Evolutionary conservation across 53 echinoderm and acorn worm genomes (phyloP), one percentile per base, ranked within the genome.

Genomic region (Arbacia lixula): DNA sequence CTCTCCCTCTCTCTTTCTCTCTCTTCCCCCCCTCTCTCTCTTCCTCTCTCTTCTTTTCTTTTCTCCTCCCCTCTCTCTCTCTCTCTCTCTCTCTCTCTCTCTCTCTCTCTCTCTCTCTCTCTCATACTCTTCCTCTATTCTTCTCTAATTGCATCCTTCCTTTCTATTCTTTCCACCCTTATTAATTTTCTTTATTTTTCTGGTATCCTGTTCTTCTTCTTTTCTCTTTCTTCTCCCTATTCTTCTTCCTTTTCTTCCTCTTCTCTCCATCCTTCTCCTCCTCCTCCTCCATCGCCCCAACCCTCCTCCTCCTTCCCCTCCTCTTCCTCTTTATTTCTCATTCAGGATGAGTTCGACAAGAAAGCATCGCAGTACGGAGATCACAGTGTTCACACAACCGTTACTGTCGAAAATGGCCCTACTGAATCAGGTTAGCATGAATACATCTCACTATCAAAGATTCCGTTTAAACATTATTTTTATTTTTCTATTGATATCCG

Each of bases 271-370:
- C 12, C 19, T 51, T 2, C n/a, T n/a, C 17, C 50, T 49, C 50
- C 26, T 14, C 9, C 56, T 56, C 8, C 56, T 27, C 26, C 26
- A 9, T 1, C 26, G 8, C 26, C 55, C 16, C 21, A 6, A 9
- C 6, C 5, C 26, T 14, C 26, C 20, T 55, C 21, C 6, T 14
- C 21, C 5, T 24, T 56, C 8, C 2, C 56, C 8, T 56, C 1
- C 26, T 16, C 12, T n/a, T 60, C 30, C 16, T 55, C 56, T 39
- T 57, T 22, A 19, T 58, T 16, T 1, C 12, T 3, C 6, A 26
- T 43, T 8, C 26, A 69, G 69, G 43, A 69, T 36, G 69, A 69
- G 43, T 6, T 69, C 19, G 69, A 69, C 42, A 43, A 69, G 21
- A 29, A 24, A 12, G 1, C 42, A 11, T 6, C 2, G 1, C 41